Conservation (phyloP, 2,113 vertebrate genomes). For the Damaliscus lunatus region DNA sequence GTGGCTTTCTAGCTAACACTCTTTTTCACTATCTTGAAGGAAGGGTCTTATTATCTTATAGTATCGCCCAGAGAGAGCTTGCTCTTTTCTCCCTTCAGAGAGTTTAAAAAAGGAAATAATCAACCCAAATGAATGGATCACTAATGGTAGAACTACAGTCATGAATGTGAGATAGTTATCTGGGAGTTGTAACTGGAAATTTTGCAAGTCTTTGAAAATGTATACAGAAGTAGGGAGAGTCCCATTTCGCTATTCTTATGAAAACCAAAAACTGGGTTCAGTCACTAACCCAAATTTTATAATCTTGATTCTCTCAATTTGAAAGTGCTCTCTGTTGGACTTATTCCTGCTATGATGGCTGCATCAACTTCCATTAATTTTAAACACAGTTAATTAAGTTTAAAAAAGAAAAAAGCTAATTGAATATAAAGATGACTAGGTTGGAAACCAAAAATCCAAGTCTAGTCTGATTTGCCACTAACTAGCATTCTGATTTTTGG, state of each 20-base stretch:
- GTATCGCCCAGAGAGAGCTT: not conserved
- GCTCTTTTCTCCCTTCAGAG: not conserved
- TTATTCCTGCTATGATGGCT: not conserved
- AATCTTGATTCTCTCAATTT: not conserved
- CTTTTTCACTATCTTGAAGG: not conserved
- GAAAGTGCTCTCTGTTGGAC: not conserved
- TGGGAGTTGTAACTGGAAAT: not conserved
- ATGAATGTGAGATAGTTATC: not conserved
- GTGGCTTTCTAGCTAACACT: not conserved
- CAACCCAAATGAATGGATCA: not conserved
- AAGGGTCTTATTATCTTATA: not conserved
- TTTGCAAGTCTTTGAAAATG: conserved; percentile 10
- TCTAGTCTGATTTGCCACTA: not conserved
- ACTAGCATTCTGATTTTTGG: not conserved
- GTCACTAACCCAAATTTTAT: not conserved
- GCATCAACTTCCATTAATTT: not conserved
- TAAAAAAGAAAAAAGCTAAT: not conserved
- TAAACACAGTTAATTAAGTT: not conserved
- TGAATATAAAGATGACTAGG: not conserved
- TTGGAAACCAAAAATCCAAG: not conserved
- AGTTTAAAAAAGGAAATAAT: not conserved
- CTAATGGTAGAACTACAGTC: not conserved
- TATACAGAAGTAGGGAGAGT: not conserved
- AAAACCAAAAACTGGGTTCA: not conserved
- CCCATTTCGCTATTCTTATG: not conserved